phyloP scores from a whole-genome alignment of 2,113 vertebrate genomes.

The Morone chrysops region DNA sequence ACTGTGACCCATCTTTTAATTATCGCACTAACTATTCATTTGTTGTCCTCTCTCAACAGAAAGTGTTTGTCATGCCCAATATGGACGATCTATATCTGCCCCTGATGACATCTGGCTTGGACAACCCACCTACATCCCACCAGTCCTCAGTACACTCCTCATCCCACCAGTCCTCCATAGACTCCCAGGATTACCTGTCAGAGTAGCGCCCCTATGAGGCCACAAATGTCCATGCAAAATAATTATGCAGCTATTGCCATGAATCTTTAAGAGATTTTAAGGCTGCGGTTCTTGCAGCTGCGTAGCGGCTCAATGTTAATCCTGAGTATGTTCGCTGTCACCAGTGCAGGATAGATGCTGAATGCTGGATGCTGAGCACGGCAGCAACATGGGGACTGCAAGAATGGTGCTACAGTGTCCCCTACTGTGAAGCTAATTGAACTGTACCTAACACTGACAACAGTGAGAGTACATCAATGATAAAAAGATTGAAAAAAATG shows the following conservation, averaged over 20 bases:
- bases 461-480: background rate
- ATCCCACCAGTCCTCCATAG: conserved; percentile 75
- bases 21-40: background rate
- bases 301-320: background rate
- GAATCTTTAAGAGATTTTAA: conserved; percentile 12
- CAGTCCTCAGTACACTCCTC: conserved; percentile 78
- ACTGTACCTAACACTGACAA: background rate
- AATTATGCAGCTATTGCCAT: conserved; percentile 22
- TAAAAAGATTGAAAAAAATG: background rate
- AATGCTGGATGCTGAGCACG: background rate
- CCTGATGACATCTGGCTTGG: conserved; percentile 87
- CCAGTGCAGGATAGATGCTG: conserved; percentile 14
- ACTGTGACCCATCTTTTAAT: background rate
- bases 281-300: conserved; percentile 34
- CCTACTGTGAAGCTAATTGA: conserved; percentile 28
- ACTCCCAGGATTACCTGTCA: conserved; percentile 74
- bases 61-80: conserved; percentile 91
- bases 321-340: background rate
- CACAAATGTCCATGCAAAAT: conserved; percentile 2
- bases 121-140: conserved; percentile 74
- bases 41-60: conserved; percentile 74
- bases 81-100: conserved; percentile 91
- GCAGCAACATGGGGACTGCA: conserved; percentile 1
- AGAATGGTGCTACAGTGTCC: conserved; percentile 42
- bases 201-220: conserved; percentile 51